phyloP scores from a whole-genome alignment of 2,113 vertebrate genomes.

The Stercorarius parasiticus region DNA sequence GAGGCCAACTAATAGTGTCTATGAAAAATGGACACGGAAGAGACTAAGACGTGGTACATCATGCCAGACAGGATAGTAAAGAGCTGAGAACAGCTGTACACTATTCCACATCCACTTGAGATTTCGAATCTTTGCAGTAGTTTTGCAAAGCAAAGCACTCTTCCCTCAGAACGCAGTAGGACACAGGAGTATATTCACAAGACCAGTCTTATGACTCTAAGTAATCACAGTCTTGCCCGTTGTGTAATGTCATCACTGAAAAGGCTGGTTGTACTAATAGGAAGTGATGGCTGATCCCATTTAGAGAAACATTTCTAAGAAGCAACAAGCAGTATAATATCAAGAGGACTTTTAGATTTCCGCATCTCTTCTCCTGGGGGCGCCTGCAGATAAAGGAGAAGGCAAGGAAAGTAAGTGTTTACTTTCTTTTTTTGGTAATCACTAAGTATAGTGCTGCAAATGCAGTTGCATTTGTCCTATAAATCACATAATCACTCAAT shows the following conservation, averaged over 20 bases:
- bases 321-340: slow-evolving; percentile 28
- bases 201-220: slow-evolving; percentile 68
- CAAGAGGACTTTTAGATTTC: slow-evolving; percentile 49
- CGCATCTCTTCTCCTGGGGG: slow-evolving; percentile 43
- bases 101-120: background rate
- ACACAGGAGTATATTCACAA: slow-evolving; percentile 49
- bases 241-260: slow-evolving; percentile 61
- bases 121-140: slow-evolving; percentile 31
- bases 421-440: background rate
- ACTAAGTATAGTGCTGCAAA: slow-evolving; percentile 5
- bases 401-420: slow-evolving; percentile 31
- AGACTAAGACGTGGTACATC: background rate
- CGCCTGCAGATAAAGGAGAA: slow-evolving; percentile 4
- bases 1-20: background rate
- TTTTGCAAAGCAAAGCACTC: slow-evolving; percentile 56
- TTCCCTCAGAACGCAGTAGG: background rate
- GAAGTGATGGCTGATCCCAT: slow-evolving; percentile 74
- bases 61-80: background rate
- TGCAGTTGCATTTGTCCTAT: slow-evolving; percentile 10
- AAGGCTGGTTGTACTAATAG: slow-evolving; percentile 71
- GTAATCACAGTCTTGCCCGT: slow-evolving; percentile 50
- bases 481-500: slow-evolving; percentile 43
- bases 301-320: slow-evolving; percentile 56
- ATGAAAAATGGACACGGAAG: background rate
- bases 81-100: background rate